These are phyloP conservation scores for Drosophila cyrtoloma DNA, from an alignment of 2,888 invertebrate genomes.

Conservation along the genomic window DNA sequence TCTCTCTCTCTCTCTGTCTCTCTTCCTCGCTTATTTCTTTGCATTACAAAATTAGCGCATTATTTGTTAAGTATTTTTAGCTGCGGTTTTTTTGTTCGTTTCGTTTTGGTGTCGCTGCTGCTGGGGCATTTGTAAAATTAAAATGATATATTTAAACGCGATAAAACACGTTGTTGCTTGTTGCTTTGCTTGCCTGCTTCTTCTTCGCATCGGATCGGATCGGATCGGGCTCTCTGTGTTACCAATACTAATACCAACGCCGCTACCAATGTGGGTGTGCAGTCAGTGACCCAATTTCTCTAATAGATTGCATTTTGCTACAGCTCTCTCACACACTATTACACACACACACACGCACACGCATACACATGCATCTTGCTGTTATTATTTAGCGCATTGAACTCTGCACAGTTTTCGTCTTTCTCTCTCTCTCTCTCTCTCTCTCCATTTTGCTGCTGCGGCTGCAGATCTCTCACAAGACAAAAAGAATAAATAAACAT, in stretches of 20 bases:
- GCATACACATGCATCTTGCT: conserved; percentile 15
- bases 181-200: conserved; percentile 4
- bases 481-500: conserved; percentile 12
- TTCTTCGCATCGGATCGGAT: conserved; percentile 32
- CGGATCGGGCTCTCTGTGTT: conserved; percentile 41
- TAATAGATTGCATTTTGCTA: conserved; percentile 76
- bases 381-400: conserved; percentile 69
- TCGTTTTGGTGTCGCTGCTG: conserved; percentile 21
- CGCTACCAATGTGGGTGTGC: conserved; percentile 74
- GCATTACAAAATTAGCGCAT: conserved; percentile 59
- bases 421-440: not conserved
- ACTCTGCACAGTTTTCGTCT: conserved; percentile 41
- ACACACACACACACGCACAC: conserved; percentile 2
- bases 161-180: conserved; percentile 24
- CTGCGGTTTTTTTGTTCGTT: conserved; percentile 48
- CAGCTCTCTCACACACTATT: conserved; percentile 30
- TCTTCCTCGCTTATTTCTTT: conserved; percentile 8
- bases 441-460: not conserved
- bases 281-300: conserved; percentile 76
- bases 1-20: not conserved
- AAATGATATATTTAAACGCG: conserved; percentile 69
- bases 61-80: conserved; percentile 67
- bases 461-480: conserved; percentile 20
- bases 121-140: conserved; percentile 15
- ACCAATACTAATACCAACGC: not conserved